Conservation (phyloP, 2,888 invertebrate genomes). For the Hirudinaria manillensis region DNA sequence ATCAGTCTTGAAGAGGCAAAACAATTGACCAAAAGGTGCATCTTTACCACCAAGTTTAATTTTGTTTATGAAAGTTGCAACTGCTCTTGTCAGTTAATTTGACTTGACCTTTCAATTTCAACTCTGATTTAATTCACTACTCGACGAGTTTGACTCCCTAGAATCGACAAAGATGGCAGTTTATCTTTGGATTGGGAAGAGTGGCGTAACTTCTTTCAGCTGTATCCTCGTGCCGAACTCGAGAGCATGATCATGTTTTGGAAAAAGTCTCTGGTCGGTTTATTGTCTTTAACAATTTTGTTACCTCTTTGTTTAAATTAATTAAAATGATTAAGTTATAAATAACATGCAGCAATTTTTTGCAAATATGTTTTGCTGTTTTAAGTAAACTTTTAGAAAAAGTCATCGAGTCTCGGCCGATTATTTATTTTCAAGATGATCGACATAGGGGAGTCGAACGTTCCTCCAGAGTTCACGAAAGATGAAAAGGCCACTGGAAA, state of each 20-base stretch:
- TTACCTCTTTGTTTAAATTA: background rate
- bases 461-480: slow-evolving; percentile 91
- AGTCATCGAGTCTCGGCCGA: no score
- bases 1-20: slow-evolving; percentile 76
- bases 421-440: slow-evolving; percentile 40
- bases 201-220: slow-evolving; percentile 86
- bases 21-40: slow-evolving; percentile 77
- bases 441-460: slow-evolving; percentile 77
- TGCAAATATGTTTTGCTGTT: no score
- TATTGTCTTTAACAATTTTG: background rate
- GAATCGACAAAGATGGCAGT: slow-evolving; percentile 39
- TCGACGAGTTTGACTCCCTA: slow-evolving; percentile 5
- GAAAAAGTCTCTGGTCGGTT: slow-evolving; percentile 64
- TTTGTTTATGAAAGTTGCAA: no score
- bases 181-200: slow-evolving; percentile 57
- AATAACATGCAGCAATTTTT: no score
- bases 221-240: slow-evolving; percentile 82
- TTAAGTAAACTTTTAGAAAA: no score
- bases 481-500: slow-evolving; percentile 75
- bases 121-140: background rate
- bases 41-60: slow-evolving; percentile 14
- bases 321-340: background rate
- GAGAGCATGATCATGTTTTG: slow-evolving; percentile 86
- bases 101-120: background rate
- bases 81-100: no score